Evolutionary conservation across 1,140 invertebrate species (phyloP), one percentile per base, ranked within the genome.

Genomic region (Calephelis nemesis): DNA sequence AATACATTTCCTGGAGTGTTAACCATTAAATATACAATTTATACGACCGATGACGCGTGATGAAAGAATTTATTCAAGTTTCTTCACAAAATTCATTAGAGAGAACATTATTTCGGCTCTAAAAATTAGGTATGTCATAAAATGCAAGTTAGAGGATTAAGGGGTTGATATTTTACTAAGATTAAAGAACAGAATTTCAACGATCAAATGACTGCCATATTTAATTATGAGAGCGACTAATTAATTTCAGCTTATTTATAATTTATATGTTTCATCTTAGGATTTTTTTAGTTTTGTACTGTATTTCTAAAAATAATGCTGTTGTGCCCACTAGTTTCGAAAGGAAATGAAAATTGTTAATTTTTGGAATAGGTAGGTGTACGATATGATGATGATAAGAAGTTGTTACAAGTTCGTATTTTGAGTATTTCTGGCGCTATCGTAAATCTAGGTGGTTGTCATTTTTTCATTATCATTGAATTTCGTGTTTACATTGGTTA

Each of bases 21-120:
- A 74, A 83, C 80, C 83, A 78, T 85, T 84, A 85, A 83, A 68
- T 71, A 54, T 45, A 67, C 74, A 70, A 85, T 88, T 88, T 88
- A 87, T 85, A 79, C 62, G 76, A 77, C 82, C 76, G 81, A 84
- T 79, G 69, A 81, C 81, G 82, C 52, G 67, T 64, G 83, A 78
- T 82, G 86, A 87, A 83, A 85, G 78, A 47, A 67, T 76, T 83
- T 84, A 86, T 85, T 84, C 71, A 75, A 70, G 66, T 67, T 50
- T 47, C 72, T 54, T 71, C 74, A 77, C 79, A 74, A 80, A 83
- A 88, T 82, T 85, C 77, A 82, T 86, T 83, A 79, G 70, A 69
- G 62, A 71, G 70, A 71, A 76, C 72, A 62, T 62, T 63, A 70
- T 47, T 49, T 62, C 45, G 68, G 65, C 66, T 70, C 68, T 78